phyloP scores from a whole-genome alignment of 2,888 invertebrate genomes.

The Drosophila formosana region DNA sequence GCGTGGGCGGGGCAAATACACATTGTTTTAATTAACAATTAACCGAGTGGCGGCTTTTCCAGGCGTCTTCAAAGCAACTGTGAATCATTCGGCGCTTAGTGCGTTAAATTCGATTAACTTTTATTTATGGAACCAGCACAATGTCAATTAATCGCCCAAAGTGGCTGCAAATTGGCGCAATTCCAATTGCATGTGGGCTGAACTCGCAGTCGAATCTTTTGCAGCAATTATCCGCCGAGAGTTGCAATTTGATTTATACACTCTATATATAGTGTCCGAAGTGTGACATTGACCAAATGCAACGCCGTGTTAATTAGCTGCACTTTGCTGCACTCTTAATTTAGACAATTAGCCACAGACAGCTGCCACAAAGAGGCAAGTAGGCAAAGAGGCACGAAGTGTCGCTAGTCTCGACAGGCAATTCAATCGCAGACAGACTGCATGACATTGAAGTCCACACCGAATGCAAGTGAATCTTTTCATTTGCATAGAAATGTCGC shows the following conservation, averaged over 20 bases:
- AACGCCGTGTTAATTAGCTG: slow-evolving; percentile 64
- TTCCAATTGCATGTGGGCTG: slow-evolving; percentile 28
- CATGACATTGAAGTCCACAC: slow-evolving; percentile 47
- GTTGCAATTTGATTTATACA: slow-evolving; percentile 27
- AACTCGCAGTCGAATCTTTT: slow-evolving; percentile 33
- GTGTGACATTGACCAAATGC: slow-evolving; percentile 49
- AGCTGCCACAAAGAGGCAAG: neutral
- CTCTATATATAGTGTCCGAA: neutral
- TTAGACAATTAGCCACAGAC: slow-evolving; percentile 59
- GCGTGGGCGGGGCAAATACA: slow-evolving; percentile 43
- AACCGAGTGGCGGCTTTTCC: slow-evolving; percentile 39
- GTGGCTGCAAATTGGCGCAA: slow-evolving; percentile 47
- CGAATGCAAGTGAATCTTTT: slow-evolving; percentile 14
- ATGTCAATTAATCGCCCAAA: slow-evolving; percentile 71
- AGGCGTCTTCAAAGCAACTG: slow-evolving; percentile 36
- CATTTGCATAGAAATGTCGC: neutral
- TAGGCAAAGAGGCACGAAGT: neutral
- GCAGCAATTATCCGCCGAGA: slow-evolving; percentile 46
- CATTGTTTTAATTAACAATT: slow-evolving; percentile 43
- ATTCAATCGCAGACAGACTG: slow-evolving; percentile 50
- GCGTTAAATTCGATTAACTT: slow-evolving; percentile 64
- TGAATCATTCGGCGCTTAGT: slow-evolving; percentile 44
- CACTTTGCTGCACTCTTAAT: slow-evolving; percentile 65
- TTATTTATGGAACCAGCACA: slow-evolving; percentile 66
- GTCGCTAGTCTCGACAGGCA: slow-evolving; percentile 54